Evolutionary conservation across 2,888 invertebrate species (phyloP).

Genomic region (Poecilus cupreus): DNA sequence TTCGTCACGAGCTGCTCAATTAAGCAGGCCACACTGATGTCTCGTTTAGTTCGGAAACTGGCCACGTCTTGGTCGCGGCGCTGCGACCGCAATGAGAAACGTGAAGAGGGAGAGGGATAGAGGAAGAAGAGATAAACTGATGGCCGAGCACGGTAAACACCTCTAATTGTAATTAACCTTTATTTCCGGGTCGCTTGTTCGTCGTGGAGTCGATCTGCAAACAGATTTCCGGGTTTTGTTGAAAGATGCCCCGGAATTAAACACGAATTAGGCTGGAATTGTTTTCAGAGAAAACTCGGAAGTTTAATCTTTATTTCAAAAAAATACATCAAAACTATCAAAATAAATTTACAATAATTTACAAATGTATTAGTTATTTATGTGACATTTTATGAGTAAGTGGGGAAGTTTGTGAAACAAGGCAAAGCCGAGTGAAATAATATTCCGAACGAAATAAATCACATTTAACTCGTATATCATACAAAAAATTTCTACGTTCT

Average conservation of each 20-base stretch:
- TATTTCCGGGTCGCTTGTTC: conserved; percentile 31
- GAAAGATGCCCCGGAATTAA: background rate
- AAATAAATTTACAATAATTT: too few relatives aligned
- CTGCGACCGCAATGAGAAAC: background rate
- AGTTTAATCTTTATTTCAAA: too few relatives aligned
- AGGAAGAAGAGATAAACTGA: conserved; percentile 34
- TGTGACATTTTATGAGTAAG: too few relatives aligned
- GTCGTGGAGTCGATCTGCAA: conserved; percentile 29
- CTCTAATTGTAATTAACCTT: conserved; percentile 45
- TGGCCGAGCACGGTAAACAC: conserved; percentile 31
- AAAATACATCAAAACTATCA: too few relatives aligned
- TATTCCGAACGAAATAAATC: too few relatives aligned
- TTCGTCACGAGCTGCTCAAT: background rate
- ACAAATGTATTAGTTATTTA: too few relatives aligned
- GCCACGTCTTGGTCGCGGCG: conserved; percentile 13
- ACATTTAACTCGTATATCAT: too few relatives aligned
- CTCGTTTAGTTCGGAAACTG: background rate
- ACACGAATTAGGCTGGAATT: background rate
- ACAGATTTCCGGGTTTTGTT: conserved; percentile 31
- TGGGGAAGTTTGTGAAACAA: too few relatives aligned
- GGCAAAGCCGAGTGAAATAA: too few relatives aligned
- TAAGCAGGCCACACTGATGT: background rate
- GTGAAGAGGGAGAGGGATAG: background rate
- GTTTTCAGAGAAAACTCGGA: background rate
- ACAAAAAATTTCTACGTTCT: too few relatives aligned